Conservation (phyloP, 2,797 vertebrate species). For the Cyclopterus lumpus region DNA sequence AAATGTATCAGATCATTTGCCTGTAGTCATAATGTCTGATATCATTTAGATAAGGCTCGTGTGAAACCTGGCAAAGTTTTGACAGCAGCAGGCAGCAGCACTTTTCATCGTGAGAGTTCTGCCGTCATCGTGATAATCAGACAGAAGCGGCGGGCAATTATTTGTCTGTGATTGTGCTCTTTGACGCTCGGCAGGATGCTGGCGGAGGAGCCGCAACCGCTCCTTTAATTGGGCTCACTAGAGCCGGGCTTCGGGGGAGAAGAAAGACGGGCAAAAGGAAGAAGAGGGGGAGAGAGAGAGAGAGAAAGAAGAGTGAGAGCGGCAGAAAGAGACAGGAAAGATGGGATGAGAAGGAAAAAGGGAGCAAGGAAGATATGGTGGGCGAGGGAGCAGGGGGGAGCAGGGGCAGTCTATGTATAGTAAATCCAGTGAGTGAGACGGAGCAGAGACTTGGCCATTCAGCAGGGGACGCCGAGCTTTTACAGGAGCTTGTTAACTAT, state of each 20-base stretch:
- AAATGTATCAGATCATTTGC: constrained; percentile 38
- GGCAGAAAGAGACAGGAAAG: constrained; percentile 21
- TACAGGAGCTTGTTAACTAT: constrained; percentile 57
- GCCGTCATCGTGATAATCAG: constrained; percentile 74
- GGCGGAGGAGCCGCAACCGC: constrained; percentile 53
- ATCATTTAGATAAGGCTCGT: constrained; percentile 35
- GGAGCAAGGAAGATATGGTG: not conserved
- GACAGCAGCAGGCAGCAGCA: constrained; percentile 18
- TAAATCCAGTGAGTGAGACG: constrained; percentile 59
- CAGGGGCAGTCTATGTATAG: constrained; percentile 48
- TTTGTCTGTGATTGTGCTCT: constrained; percentile 70
- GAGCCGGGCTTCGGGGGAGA: constrained; percentile 47
- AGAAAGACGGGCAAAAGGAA: constrained; percentile 4
- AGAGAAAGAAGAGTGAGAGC: not conserved
- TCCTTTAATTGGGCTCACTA: constrained; percentile 74
- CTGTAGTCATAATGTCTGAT: constrained; percentile 38
- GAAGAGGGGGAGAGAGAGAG: not conserved
- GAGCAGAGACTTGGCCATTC: constrained; percentile 44
- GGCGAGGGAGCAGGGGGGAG: not conserved
- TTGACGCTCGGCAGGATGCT: constrained; percentile 58
- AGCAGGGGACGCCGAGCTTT: constrained; percentile 39
- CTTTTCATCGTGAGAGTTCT: constrained; percentile 37
- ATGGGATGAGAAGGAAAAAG: not conserved
- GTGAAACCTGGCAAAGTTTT: constrained; percentile 18
- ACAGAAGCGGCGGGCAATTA: constrained; percentile 69